Evolutionary conservation across 2,797 vertebrate genomes (phyloP).

Genomic region (Acanthis flammea): DNA sequence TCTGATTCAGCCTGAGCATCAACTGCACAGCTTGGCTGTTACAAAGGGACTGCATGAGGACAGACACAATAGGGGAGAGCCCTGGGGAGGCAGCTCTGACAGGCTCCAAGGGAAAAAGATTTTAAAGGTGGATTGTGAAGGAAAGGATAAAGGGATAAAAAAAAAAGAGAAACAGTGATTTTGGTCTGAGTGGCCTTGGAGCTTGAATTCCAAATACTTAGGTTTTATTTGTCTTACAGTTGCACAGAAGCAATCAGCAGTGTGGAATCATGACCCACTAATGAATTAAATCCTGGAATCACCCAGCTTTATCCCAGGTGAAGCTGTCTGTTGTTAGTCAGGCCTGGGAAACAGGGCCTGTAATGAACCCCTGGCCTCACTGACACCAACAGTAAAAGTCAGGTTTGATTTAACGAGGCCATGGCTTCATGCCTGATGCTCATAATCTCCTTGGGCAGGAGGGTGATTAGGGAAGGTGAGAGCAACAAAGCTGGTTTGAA

Average conservation of each 20-base stretch:
- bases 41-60: conserved; percentile 32
- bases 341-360: neutral
- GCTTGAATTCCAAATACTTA: neutral
- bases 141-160: neutral
- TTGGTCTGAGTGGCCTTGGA: neutral
- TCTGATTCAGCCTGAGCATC: conserved; percentile 45
- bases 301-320: neutral
- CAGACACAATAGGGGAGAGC: neutral
- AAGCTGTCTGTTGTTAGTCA: neutral
- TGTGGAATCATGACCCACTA: neutral
- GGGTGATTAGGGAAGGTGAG: neutral
- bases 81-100: conserved; percentile 32
- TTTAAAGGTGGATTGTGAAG: conserved; percentile 30
- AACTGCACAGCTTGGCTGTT: neutral
- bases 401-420: neutral
- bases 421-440: neutral
- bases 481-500: neutral
- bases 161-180: neutral
- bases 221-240: neutral
- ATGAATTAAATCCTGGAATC: neutral
- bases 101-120: neutral
- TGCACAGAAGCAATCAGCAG: neutral
- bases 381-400: neutral
- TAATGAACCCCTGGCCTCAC: neutral
- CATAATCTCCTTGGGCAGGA: neutral